Evolutionary conservation across 1,140 invertebrate genomes (phyloP), one percentile per base, ranked within the genome.

Genomic region (Chrysopa pallens): DNA sequence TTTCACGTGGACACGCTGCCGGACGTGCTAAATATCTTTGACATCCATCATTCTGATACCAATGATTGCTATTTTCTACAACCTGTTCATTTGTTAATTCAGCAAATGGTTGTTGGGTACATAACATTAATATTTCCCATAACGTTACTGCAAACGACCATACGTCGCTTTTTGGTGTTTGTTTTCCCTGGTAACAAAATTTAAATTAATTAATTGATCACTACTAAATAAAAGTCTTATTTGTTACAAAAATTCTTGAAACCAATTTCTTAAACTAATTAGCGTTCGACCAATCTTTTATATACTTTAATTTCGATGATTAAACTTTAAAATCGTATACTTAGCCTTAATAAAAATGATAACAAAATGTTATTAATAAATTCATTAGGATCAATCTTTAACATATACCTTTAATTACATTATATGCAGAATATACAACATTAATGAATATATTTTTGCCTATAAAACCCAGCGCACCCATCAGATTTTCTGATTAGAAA

Each of bases 1-100:
- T 84, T 60, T 91, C 87, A 46, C 84, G 76, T 8, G 85, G 84
- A 61, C 88, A 92, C 48, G 84, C 78, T 44, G 80, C 69, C 13
- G 86, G 87, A 45, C 83, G 70, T 1, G 82, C 76, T 2, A 87
- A 70, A 42, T 73, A 70, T 48, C 76, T 65, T 70, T 80, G 68
- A 28, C 64, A 64, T 0, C 55, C 57, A 41, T 60, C 57, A 45
- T 59, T 58, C 43, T 59, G 57, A 46, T 76, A 75, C 70, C 76
- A 83, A 43, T 74, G 75, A 50, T 68, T 76, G 28, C 69, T 73
- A 51, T 85, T 84, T 46, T 80, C 77, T 12, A 85, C 69, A 23
- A 86, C 78, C 55, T 84, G 79, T 52, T 83, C 77, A 48, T 76
- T 74, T 6, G 74, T 78, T 53, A 84, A 65, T 46, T 83, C 78